Conservation (phyloP, 2,888 invertebrate genomes). For the Thumatha senex region DNA sequence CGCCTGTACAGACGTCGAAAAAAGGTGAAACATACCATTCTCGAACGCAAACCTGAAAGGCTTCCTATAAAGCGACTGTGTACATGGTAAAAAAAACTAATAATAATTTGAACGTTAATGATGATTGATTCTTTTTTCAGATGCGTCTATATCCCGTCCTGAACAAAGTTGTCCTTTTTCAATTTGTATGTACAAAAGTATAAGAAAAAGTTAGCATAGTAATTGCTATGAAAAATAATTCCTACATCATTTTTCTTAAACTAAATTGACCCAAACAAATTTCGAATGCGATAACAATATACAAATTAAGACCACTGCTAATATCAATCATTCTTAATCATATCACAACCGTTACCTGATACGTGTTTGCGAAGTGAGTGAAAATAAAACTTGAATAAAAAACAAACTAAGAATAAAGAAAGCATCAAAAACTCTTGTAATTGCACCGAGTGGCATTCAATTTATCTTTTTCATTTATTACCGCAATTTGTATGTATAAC, state of each 20-base stretch:
- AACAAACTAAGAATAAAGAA: conserved; percentile 18
- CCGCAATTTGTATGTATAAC: conserved; percentile 34
- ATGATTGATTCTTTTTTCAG: no score
- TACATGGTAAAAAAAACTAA: no score
- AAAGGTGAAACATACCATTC: no score
- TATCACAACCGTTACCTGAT: background rate
- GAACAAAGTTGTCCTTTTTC: no score
- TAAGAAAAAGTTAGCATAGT: no score
- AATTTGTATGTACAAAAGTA: no score
- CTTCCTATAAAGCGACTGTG: no score
- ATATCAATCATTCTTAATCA: conserved; percentile 29
- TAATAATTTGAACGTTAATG: no score
- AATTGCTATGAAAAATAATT: no score
- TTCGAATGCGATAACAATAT: conserved; percentile 15
- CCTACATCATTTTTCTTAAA: conserved; percentile 2
- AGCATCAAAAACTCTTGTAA: conserved; percentile 7
- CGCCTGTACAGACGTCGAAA: no score
- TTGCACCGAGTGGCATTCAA: conserved; percentile 33
- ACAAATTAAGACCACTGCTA: conserved; percentile 25
- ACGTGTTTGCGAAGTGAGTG: background rate
- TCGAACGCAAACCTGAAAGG: no score
- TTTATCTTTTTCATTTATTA: conserved; percentile 44
- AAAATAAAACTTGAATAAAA: background rate
- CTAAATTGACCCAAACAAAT: conserved; percentile 10
- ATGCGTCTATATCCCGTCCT: no score